Percentiles rank a stretch among this genome's conserved stretches.
These are phyloP conservation scores for Malthinus flaveolus DNA, from an alignment of 2,888 invertebrate species.

Conservation along the genomic window DNA sequence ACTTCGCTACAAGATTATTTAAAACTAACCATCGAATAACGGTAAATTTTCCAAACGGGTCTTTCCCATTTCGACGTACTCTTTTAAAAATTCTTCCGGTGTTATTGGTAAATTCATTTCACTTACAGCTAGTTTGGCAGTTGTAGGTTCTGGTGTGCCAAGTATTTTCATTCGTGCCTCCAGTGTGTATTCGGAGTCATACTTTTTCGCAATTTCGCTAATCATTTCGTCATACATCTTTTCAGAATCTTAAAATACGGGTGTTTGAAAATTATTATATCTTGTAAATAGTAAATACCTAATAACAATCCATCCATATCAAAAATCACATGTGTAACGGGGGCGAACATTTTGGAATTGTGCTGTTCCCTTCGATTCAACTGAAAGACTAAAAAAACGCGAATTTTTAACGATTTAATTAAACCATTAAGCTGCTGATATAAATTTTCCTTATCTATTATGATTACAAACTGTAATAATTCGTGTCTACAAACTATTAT, in stretches of 20 bases:
- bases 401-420: no score
- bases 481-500: no score
- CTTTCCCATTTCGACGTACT: conserved; percentile 55
- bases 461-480: no score
- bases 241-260: conserved; percentile 74
- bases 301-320: conserved; percentile 70
- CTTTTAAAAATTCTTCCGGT: conserved; percentile 61
- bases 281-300: conserved; percentile 45
- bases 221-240: conserved; percentile 76
- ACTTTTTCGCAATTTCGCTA: conserved; percentile 67
- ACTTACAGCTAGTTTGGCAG: conserved; percentile 58
- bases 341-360: conserved; percentile 52
- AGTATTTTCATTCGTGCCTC: conserved; percentile 63
- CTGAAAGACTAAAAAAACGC: no score
- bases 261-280: neutral
- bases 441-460: no score
- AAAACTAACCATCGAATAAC: conserved; percentile 60
- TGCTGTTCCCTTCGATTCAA: neutral
- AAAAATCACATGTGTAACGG: conserved; percentile 78
- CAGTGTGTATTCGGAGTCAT: conserved; percentile 76
- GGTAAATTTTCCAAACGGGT: conserved; percentile 60
- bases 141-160: conserved; percentile 58
- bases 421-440: no score
- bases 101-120: conserved; percentile 65
- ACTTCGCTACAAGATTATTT: neutral